Base-by-base conservation (phyloP, 2,797 vertebrate genomes). In the Otus scops region DNA sequence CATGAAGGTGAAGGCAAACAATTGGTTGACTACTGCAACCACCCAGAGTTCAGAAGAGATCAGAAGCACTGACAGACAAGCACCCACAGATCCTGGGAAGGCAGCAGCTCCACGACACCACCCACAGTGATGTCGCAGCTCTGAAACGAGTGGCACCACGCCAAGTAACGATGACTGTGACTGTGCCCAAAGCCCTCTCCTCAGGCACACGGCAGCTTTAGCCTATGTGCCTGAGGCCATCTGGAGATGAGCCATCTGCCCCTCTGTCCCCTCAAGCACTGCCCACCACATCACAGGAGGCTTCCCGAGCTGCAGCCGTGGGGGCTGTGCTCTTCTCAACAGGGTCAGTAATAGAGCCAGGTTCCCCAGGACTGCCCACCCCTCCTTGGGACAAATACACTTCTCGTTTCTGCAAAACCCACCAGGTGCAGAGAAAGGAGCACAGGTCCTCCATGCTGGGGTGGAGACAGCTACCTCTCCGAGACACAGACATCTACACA, bases 281-380 rank as follows among this genome's bases (percentile, higher is more conserved):
- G 67, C 54, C 68, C 16, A 13, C 41, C 38, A 32, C 0, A 0
- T n/a, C 38, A 30, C 18, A 43, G 28, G 6, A 83, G 26, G 50
- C 57, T 38, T 22, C 54, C 75, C 0, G 2, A 16, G 71, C 74
- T 53, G 47, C 70, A 73, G 78, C 59, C 68, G 38, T 0, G 0
- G 41, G 47, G 7, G 9, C 30, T 59, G 47, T 63, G 74, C 65
- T 51, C 61, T 30, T 56, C 47, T 38, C 68, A 65, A 1, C 9
- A 2, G 23, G 10, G n/a, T 14, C 19, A 38, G 32, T 2, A 24
- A 56, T 0, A 7, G 11, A 73, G 50, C 16, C 74, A 53, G 20
- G n/a, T 17, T 6, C 13, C 20, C 22, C 39, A 77, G 28, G 27
- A 30, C 17, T 21, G 15, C 83, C 43, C 65, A 50, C 9, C 24